Evolutionary conservation across 2,888 invertebrate species (phyloP).

Genomic region (Drosophila kuntzei): DNA sequence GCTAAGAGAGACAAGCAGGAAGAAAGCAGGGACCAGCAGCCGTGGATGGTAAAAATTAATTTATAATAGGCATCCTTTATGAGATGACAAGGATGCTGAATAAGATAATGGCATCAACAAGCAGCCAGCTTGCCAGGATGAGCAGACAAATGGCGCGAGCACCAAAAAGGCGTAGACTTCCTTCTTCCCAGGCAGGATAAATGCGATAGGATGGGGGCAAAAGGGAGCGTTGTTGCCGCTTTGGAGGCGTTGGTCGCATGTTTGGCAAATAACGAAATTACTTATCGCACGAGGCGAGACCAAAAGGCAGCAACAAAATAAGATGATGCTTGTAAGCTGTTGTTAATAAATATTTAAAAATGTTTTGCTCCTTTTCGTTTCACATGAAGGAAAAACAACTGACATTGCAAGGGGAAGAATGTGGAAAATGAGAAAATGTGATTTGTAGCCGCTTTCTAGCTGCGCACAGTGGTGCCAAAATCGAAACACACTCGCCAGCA

Average conservation of each 20-base stretch:
- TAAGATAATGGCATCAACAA: conserved; percentile 82
- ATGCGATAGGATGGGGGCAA: neutral
- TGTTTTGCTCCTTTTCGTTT: conserved; percentile 55
- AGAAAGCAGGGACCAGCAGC: conserved; percentile 13
- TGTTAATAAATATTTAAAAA: conserved; percentile 81
- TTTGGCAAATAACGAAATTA: conserved; percentile 80
- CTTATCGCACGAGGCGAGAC: conserved; percentile 68
- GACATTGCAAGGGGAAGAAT: neutral
- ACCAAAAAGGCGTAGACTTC: conserved; percentile 61
- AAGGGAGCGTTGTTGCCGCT: conserved; percentile 3
- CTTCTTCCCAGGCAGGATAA: neutral
- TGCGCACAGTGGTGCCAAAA: conserved; percentile 22
- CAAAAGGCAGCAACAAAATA: conserved; percentile 49
- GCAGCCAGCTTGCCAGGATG: conserved; percentile 51
- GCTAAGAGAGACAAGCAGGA: neutral
- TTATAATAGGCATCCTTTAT: conserved; percentile 82
- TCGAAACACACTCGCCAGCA: conserved; percentile 19
- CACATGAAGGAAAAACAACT: conserved; percentile 18
- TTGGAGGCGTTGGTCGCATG: conserved; percentile 56
- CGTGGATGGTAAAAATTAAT: conserved; percentile 77
- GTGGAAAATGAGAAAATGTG: conserved; percentile 63
- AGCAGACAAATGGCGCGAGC: conserved; percentile 64
- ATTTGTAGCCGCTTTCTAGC: conserved; percentile 47
- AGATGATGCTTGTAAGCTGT: conserved; percentile 73
- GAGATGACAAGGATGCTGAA: conserved; percentile 81